phyloP scores from a whole-genome alignment of 2,888 invertebrate genomes.

The Phalera bucephala region DNA sequence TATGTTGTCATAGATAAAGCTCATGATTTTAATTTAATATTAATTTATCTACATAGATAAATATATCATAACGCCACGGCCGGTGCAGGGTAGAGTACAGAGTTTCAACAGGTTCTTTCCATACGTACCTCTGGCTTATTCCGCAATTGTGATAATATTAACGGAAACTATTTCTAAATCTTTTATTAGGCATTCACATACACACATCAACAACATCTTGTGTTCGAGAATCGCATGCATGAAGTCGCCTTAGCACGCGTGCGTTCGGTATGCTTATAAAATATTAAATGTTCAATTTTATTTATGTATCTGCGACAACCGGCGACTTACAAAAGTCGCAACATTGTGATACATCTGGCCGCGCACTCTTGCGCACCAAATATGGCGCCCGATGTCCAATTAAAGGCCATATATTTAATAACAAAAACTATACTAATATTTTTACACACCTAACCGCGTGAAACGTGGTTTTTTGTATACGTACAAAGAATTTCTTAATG shows the following conservation, averaged over 20 bases:
- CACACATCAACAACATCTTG: too few species aligned
- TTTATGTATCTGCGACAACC: constrained; percentile 20
- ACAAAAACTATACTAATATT: constrained; percentile 22
- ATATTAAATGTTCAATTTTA: constrained; percentile 28
- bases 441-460: constrained; percentile 27
- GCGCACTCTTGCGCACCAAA: constrained; percentile 21
- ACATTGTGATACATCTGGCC: constrained; percentile 17
- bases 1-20: too few species aligned
- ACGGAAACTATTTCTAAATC: too few species aligned
- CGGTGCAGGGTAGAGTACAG: too few species aligned
- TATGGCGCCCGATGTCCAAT: constrained; percentile 38
- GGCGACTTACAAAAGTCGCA: constrained; percentile 12
- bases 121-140: too few species aligned
- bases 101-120: too few species aligned
- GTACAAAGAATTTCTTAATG: constrained; percentile 29
- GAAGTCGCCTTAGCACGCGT: too few species aligned
- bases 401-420: constrained; percentile 29
- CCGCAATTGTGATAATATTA: too few species aligned
- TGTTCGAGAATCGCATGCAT: constrained; percentile 6
- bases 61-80: too few species aligned
- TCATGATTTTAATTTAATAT: too few species aligned
- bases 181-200: too few species aligned
- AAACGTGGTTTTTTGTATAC: constrained; percentile 19
- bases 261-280: constrained; percentile 23
- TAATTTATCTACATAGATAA: too few species aligned